Evolutionary conservation across 2,113 vertebrate genomes (phyloP).

Genomic region (Zapornia atra): DNA sequence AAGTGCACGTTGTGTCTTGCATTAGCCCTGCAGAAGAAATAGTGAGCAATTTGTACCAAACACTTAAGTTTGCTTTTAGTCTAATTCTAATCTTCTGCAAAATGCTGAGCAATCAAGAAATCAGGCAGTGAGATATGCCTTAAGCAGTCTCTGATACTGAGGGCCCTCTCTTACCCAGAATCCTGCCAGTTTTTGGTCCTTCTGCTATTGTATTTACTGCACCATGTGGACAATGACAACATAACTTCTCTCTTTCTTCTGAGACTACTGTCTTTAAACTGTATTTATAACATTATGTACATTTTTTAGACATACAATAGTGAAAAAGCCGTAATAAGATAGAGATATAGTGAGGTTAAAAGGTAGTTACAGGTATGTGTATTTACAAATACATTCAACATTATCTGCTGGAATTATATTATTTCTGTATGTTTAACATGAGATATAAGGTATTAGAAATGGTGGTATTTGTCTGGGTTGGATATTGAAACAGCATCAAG

Average conservation of each 20-base stretch:
- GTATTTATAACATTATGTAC: neutral
- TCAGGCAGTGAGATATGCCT: constrained; percentile 19
- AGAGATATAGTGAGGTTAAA: neutral
- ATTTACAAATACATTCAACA: neutral
- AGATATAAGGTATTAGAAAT: neutral
- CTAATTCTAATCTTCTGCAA: constrained; percentile 22
- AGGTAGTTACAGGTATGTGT: neutral
- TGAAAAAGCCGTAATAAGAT: neutral
- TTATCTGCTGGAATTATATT: neutral
- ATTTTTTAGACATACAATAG: neutral
- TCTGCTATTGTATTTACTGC: neutral
- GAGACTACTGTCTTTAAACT: neutral
- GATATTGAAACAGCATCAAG: neutral
- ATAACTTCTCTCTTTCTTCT: neutral
- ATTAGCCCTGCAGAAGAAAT: neutral
- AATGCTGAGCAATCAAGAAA: constrained; percentile 51
- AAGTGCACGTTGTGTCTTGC: neutral
- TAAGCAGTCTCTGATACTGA: neutral
- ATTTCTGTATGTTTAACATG: neutral
- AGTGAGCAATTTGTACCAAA: constrained; percentile 25
- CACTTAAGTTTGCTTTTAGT: constrained; percentile 5
- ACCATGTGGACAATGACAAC: neutral
- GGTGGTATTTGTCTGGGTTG: neutral
- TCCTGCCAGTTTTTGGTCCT: neutral
- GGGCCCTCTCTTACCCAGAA: neutral